Base-by-base conservation (phyloP, 2,113 vertebrate genomes). In the Poecilia latipinna region DNA sequence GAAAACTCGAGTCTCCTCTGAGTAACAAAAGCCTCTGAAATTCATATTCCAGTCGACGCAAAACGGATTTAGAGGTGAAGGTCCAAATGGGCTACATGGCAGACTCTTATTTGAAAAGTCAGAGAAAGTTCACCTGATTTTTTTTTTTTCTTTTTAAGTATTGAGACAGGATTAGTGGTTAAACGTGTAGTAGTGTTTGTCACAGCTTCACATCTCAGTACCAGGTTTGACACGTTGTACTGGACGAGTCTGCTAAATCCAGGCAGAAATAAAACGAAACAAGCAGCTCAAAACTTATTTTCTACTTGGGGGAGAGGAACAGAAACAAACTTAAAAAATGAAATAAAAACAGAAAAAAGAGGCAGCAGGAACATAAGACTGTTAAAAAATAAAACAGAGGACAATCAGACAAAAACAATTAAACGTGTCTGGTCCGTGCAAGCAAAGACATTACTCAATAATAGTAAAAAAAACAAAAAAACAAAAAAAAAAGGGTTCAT, bases 1-100 rank as follows among this genome's bases (percentile, higher is more conserved):
- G 51, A 62, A 81, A 86, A 81, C 72, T 77, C 10, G 60, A 88
- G 82, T 86, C 69, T 85, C 72, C 74, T 89, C 83, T 72, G 82
- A 86, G 78, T 61, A 77, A 82, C 51, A 77, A 32, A 85, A 51
- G 28, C 32, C 75, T 88, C 61, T 19, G 61, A 83, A 76, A 51
- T 60, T 39, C 4, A 37, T n/a, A 29, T 31, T 51, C 72, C 22
- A 48, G 44, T 4, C 17, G 13, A 13, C 39, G 39, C 39, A 26
- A 33, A n/a, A 60, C 10, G 1, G 33, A 69, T 29, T 6, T 12
- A 64, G 24, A 63, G 61, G 8, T 75, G 39, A 31, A 65, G 17
- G 8, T 19, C 60, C 64, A n/a, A 68, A 57, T 57, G 51, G 51
- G 51, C 51, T 24, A 57, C 48, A 54, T 19, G 48, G 15, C 51